These are phyloP conservation scores for Lasioglossum oenotherae DNA, from an alignment of 2,888 invertebrate genomes.

Conservation along the genomic window DNA sequence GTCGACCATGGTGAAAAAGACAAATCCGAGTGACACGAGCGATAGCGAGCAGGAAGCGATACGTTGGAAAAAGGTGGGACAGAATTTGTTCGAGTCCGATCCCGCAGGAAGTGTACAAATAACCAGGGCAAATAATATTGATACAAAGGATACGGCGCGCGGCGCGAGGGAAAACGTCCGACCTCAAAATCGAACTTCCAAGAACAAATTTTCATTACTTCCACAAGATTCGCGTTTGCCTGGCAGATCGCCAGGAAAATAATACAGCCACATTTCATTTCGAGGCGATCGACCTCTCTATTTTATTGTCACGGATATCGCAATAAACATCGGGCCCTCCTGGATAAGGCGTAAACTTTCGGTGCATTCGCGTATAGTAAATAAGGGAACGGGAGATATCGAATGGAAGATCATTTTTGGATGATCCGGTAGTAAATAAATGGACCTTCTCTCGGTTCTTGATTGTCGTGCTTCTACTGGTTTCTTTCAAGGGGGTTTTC, in stretches of 20 bases:
- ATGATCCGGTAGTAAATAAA: not conserved
- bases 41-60: not conserved
- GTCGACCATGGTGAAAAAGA: not conserved
- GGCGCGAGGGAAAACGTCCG: conserved; percentile 36
- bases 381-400: conserved; percentile 1
- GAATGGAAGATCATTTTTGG: not conserved
- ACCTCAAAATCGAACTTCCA: conserved; percentile 58
- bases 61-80: not conserved
- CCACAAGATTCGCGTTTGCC: conserved; percentile 49
- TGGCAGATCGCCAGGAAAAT: conserved; percentile 69
- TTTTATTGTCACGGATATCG: conserved; percentile 40
- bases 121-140: conserved; percentile 21
- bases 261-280: conserved; percentile 73
- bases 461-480: not conserved
- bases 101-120: not conserved
- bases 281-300: conserved; percentile 60
- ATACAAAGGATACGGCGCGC: not conserved
- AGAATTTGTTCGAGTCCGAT: not conserved
- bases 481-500: not conserved
- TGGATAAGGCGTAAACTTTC: not conserved
- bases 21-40: not conserved
- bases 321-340: conserved; percentile 34
- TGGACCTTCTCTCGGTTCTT: not conserved
- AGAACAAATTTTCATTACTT: conserved; percentile 69
- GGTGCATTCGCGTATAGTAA: not conserved